These are phyloP conservation scores for Carabus problematicus DNA, from an alignment of 2,888 invertebrate genomes.

Conservation along the genomic window DNA sequence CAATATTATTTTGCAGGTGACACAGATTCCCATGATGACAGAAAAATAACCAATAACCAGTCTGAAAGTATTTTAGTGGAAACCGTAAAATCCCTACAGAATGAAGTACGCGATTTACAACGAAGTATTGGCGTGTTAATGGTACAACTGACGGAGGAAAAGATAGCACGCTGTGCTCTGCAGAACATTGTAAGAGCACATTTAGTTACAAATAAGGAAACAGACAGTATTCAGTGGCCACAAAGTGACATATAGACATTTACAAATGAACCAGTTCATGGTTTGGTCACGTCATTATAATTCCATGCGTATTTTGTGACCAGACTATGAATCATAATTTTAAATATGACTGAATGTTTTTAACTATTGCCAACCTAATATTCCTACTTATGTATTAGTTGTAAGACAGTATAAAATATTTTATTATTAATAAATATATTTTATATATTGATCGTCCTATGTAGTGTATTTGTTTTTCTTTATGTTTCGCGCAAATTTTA, in stretches of 20 bases:
- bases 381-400: conserved; percentile 7
- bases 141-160: conserved; percentile 56
- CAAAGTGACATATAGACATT: conserved; percentile 6
- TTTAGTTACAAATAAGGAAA: conserved; percentile 53
- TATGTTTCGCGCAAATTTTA: not conserved
- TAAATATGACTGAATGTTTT: conserved; percentile 10
- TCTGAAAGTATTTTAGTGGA: conserved; percentile 46
- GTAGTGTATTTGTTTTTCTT: not conserved
- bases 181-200: conserved; percentile 54
- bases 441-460: not conserved
- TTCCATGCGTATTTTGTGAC: not conserved
- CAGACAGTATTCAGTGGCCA: conserved; percentile 56
- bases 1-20: not conserved
- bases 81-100: conserved; percentile 48
- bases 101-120: conserved; percentile 54
- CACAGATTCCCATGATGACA: conserved; percentile 20
- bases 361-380: conserved; percentile 6
- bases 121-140: conserved; percentile 54
- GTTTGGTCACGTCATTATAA: too few species aligned
- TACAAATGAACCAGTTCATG: not conserved
- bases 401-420: conserved; percentile 1
- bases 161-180: conserved; percentile 54
- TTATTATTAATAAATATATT: conserved; percentile 11
- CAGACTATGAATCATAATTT: conserved; percentile 3
- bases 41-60: conserved; percentile 15